Conservation (phyloP, 2,888 invertebrate genomes). For the Stictocephala bisonia region DNA sequence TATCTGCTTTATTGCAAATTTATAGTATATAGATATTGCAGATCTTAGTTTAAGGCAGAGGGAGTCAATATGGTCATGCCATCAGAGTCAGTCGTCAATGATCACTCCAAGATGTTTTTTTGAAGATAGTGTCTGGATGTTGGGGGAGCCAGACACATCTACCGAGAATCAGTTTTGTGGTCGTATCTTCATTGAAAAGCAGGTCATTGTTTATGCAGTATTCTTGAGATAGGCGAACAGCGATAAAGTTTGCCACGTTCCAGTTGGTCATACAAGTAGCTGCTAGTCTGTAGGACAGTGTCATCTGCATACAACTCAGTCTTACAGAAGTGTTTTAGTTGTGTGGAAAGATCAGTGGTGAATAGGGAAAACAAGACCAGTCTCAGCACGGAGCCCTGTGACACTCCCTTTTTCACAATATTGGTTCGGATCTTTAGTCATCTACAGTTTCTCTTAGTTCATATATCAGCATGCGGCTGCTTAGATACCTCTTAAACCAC, state of each 20-base stretch:
- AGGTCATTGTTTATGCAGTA: neutral
- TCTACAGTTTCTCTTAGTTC: neutral
- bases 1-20: neutral
- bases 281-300: conserved; percentile 2
- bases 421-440: neutral
- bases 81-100: neutral
- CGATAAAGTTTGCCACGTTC: neutral
- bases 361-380: neutral
- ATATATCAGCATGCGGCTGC: neutral
- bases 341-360: neutral
- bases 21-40: too few relatives aligned
- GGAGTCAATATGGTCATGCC: neutral
- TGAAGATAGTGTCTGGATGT: neutral
- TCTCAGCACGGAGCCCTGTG: neutral
- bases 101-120: conserved; percentile 11
- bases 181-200: neutral
- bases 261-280: neutral
- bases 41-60: neutral
- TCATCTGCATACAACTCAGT: neutral
- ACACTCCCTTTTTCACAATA: neutral
- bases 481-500: neutral
- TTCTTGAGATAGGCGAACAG: neutral
- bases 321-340: neutral
- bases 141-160: neutral
- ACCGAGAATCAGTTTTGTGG: neutral